phyloP scores from a whole-genome alignment of 2,797 vertebrate species.

The Diplodus puntazzo region DNA sequence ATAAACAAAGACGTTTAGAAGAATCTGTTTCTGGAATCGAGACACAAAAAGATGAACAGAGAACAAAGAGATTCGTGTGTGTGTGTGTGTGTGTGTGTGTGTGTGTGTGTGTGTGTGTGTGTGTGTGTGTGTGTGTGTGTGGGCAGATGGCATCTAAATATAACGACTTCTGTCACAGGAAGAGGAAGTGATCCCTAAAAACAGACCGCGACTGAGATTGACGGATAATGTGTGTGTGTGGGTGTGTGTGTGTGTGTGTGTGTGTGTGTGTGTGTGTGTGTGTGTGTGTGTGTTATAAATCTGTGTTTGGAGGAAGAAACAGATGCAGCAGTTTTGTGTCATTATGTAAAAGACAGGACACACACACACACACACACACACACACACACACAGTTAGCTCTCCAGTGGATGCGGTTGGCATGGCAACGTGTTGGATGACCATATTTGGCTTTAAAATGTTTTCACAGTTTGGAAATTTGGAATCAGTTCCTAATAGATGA shows the following conservation, averaged over 20 bases:
- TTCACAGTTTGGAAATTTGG: constrained; percentile 49
- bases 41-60: not conserved
- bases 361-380: constrained; percentile 26
- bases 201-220: constrained; percentile 37
- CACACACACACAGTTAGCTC: constrained; percentile 26
- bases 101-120: constrained; percentile 29
- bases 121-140: constrained; percentile 6
- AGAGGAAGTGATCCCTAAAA: constrained; percentile 73
- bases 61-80: constrained; percentile 9
- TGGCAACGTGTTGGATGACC: constrained; percentile 74
- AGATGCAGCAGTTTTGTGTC: constrained; percentile 70
- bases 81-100: not conserved
- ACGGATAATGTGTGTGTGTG: constrained; percentile 12
- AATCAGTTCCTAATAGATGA: constrained; percentile 1
- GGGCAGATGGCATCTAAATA: constrained; percentile 70
- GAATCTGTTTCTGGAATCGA: too few relatives aligned
- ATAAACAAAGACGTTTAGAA: too few relatives aligned
- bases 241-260: constrained; percentile 19
- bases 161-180: constrained; percentile 66
- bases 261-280: constrained; percentile 32
- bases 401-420: constrained; percentile 71
- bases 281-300: constrained; percentile 21
- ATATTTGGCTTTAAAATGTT: constrained; percentile 52
- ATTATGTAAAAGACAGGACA: constrained; percentile 55
- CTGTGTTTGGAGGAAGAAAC: constrained; percentile 61